Evolutionary conservation across 2,113 vertebrate genomes (phyloP).

Genomic region (Crotalus viridis): DNA sequence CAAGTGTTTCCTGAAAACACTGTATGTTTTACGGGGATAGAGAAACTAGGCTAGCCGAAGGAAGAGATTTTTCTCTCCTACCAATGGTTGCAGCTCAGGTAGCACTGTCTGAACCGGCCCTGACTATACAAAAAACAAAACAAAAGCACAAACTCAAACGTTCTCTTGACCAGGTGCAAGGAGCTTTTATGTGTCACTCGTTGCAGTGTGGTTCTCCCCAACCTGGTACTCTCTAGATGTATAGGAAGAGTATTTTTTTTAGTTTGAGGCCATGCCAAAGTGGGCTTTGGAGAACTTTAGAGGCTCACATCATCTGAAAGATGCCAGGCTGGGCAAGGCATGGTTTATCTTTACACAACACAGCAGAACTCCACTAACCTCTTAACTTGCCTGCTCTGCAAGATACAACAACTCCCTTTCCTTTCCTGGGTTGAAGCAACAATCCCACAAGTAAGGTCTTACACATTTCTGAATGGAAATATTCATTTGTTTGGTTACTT

Average conservation of each 20-base stretch:
- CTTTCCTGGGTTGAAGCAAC: accelerated
- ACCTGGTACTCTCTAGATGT: background rate
- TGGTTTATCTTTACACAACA: conserved; percentile 3
- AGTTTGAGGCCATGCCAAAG: background rate
- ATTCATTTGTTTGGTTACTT: background rate
- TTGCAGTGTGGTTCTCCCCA: background rate
- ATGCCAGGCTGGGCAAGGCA: background rate
- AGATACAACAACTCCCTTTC: background rate
- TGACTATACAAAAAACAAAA: conserved; percentile 27
- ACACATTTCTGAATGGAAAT: background rate
- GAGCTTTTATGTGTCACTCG: background rate
- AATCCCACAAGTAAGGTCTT: background rate
- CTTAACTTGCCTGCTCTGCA: background rate
- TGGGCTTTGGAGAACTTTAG: background rate
- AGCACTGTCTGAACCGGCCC: conserved; percentile 62
- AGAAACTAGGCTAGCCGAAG: background rate
- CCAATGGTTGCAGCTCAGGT: conserved; percentile 36
- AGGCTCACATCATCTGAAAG: background rate
- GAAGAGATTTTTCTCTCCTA: background rate
- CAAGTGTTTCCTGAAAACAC: background rate
- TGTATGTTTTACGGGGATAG: accelerated
- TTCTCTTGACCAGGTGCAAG: background rate
- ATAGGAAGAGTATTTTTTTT: background rate
- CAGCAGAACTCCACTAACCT: conserved; percentile 62
- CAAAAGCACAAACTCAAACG: background rate